These are phyloP conservation scores for Rhineura floridana DNA, from an alignment of 2,113 vertebrate genomes.

Conservation along the genomic window DNA sequence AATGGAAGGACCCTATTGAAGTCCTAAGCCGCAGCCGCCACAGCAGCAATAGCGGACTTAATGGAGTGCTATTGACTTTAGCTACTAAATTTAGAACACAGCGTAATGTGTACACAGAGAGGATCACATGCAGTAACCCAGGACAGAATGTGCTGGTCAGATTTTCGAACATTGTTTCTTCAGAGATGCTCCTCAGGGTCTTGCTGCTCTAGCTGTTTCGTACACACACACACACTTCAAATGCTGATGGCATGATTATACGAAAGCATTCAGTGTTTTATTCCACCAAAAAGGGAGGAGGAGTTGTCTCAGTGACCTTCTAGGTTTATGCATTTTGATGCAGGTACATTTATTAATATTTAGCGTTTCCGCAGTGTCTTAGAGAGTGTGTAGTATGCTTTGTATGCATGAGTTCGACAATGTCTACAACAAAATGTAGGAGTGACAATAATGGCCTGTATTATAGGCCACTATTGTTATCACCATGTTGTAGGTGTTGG, in stretches of 20 bases:
- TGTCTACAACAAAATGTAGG: not conserved
- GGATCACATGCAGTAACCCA: slow-evolving; percentile 35
- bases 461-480: not conserved
- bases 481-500: not conserved
- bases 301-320: not conserved
- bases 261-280: not conserved
- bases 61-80: slow-evolving; percentile 70
- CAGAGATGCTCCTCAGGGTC: not conserved
- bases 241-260: not conserved
- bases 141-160: slow-evolving; percentile 65
- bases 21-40: not conserved
- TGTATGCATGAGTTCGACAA: not conserved
- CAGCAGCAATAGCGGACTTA: slow-evolving; percentile 58
- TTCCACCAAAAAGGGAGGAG: not conserved
- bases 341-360: not conserved
- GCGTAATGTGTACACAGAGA: slow-evolving; percentile 12
- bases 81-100: slow-evolving; percentile 75
- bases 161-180: slow-evolving; percentile 31
- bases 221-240: not conserved
- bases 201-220: not conserved
- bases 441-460: not conserved
- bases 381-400: not conserved
- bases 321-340: not conserved
- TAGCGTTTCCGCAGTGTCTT: not conserved
- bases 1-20: slow-evolving; percentile 45